Percentiles rank a stretch among this genome's conserved stretches.
These are phyloP conservation scores for Mobula birostris DNA, from an alignment of 2,113 vertebrate species.

Conservation along the genomic window DNA sequence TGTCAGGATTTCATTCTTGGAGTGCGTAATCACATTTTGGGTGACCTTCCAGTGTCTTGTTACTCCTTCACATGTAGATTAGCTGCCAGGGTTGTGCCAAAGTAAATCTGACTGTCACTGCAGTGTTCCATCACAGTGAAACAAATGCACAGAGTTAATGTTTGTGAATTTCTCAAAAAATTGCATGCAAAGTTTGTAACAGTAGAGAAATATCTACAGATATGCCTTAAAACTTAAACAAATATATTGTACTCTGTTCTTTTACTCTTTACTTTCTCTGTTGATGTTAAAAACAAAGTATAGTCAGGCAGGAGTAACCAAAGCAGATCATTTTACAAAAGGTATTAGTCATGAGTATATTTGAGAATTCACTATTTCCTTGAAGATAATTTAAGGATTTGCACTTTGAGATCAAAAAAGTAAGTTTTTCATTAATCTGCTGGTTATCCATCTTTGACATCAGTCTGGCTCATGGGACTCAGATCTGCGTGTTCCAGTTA, in stretches of 20 bases:
- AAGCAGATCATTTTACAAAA: neutral
- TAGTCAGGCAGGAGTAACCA: neutral
- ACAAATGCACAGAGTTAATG: neutral
- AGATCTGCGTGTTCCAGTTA: constrained; percentile 19
- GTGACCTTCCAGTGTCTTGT: neutral
- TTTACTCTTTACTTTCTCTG: neutral
- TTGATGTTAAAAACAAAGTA: neutral
- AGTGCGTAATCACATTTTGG: neutral
- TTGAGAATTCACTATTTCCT: neutral
- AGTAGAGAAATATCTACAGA: neutral
- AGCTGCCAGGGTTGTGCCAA: neutral
- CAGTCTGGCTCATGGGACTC: constrained; percentile 8
- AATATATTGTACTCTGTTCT: neutral
- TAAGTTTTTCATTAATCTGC: constrained; percentile 15
- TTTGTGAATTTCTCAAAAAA: neutral
- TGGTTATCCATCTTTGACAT: neutral
- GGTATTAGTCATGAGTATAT: neutral
- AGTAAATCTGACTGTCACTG: neutral
- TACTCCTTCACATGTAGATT: neutral
- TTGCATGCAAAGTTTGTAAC: neutral
- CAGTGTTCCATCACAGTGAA: neutral
- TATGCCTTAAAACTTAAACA: neutral
- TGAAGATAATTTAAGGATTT: neutral
- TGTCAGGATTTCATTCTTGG: neutral
- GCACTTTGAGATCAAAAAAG: neutral